These are phyloP conservation scores for Nycticebus coucang DNA, from an alignment of 2,113 vertebrate species.

Conservation along the genomic window DNA sequence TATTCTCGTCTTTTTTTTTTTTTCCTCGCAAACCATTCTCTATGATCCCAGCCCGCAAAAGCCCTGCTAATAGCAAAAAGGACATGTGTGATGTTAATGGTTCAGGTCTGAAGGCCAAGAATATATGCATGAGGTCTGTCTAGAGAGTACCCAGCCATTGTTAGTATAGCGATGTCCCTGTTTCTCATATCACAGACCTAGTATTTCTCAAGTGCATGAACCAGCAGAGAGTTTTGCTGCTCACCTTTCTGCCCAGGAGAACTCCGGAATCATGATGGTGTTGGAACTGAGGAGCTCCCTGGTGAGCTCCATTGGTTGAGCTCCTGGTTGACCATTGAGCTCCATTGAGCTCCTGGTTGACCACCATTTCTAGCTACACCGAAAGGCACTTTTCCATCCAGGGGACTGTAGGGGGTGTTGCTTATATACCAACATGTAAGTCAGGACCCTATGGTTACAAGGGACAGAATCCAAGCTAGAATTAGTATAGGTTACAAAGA, in stretches of 20 bases:
- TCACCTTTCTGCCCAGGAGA: neutral
- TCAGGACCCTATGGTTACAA: neutral
- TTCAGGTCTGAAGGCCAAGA: neutral
- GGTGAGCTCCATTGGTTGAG: no score
- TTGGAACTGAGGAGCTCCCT: no score
- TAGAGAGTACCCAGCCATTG: no score
- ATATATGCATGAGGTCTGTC: no score
- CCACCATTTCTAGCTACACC: neutral
- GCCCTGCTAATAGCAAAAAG: rapidly evolving
- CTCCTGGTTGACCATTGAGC: no score
- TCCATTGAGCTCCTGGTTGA: no score
- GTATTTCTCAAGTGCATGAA: neutral
- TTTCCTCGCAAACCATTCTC: neutral
- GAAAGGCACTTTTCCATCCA: neutral
- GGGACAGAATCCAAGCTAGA: neutral
- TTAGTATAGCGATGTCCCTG: no score
- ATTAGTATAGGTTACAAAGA: neutral
- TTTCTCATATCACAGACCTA: no score
- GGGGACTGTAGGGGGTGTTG: neutral
- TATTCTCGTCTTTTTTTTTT: neutral
- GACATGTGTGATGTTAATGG: neutral
- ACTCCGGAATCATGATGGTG: neutral
- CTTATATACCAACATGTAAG: no score
- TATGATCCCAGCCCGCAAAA: neutral
- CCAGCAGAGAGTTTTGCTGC: neutral